A percentile compares a stretch with the other conserved stretches of the same genome.
Evolutionary conservation across 2,113 vertebrate genomes (phyloP).

Genomic region (Clarias batrachus): DNA sequence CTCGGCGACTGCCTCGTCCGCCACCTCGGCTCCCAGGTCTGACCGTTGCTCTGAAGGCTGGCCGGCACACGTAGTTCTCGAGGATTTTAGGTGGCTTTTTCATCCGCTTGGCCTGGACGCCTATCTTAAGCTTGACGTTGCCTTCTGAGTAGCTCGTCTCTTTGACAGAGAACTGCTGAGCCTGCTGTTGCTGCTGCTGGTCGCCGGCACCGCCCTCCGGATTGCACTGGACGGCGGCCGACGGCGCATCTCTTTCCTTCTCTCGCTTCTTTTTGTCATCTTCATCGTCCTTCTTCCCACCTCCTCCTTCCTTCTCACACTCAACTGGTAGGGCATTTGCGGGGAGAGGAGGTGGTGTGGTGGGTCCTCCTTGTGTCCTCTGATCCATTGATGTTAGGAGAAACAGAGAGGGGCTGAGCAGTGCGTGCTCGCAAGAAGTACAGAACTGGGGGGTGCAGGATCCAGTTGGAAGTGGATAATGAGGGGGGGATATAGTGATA

Average conservation of each 20-base stretch:
- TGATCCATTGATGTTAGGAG: conserved; percentile 72
- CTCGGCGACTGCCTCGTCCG: conserved; percentile 61
- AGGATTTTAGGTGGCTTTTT: conserved; percentile 98
- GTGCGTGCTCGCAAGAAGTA: conserved; percentile 51
- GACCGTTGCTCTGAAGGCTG: conserved; percentile 91
- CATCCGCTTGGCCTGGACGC: conserved; percentile 92
- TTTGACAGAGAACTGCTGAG: conserved; percentile 91
- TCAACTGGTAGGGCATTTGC: conserved; percentile 64
- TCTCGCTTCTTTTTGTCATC: conserved; percentile 73
- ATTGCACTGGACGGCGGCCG: conserved; percentile 40
- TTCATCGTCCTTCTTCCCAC: conserved; percentile 75
- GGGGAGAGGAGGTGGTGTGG: conserved; percentile 69
- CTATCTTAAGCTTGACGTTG: conserved; percentile 94
- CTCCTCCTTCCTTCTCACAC: conserved; percentile 72
- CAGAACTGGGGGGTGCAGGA: conserved; percentile 46
- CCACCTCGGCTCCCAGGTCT: conserved; percentile 69
- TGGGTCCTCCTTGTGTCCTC: conserved; percentile 72
- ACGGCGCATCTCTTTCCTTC: conserved; percentile 67
- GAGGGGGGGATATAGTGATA: conserved; percentile 54
- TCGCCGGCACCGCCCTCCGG: conserved; percentile 56
- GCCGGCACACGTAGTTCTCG: conserved; percentile 95
- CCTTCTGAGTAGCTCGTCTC: conserved; percentile 93
- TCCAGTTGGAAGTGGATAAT: conserved; percentile 45
- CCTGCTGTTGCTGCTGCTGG: conserved; percentile 62
- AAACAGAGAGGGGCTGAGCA: conserved; percentile 47